phyloP scores from a whole-genome alignment of 2,797 vertebrate species.

The Microctenopoma lineatum region DNA sequence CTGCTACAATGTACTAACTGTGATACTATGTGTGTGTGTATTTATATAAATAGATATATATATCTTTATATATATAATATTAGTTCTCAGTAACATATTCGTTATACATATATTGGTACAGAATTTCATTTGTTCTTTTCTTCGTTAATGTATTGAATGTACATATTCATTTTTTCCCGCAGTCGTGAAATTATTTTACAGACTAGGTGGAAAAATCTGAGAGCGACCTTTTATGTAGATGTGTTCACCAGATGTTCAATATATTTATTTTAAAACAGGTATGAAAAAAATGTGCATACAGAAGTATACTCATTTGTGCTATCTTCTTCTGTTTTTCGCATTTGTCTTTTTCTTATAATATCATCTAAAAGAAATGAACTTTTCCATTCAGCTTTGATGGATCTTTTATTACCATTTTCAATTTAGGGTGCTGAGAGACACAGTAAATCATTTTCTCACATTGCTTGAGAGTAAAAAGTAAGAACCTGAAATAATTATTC shows the following conservation, averaged over 20 bases:
- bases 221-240: slow-evolving; percentile 59
- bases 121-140: slow-evolving; percentile 32
- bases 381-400: slow-evolving; percentile 42
- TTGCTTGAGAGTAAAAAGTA: slow-evolving; percentile 63
- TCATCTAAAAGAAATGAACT: slow-evolving; percentile 25
- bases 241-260: slow-evolving; percentile 76
- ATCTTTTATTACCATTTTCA: slow-evolving; percentile 49
- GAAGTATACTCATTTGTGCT: slow-evolving; percentile 20
- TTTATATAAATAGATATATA: no score
- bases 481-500: slow-evolving; percentile 60
- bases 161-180: slow-evolving; percentile 52
- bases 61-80: no score
- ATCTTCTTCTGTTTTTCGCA: slow-evolving; percentile 18
- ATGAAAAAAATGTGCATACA: slow-evolving; percentile 20
- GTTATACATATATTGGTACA: no score
- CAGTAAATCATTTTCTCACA: slow-evolving; percentile 76
- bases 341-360: slow-evolving; percentile 14
- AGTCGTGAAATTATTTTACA: slow-evolving; percentile 68
- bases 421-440: slow-evolving; percentile 54
- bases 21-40: slow-evolving; percentile 3
- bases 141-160: slow-evolving; percentile 52
- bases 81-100: no score
- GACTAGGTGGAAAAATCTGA: slow-evolving; percentile 59
- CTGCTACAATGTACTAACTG: slow-evolving; percentile 1
- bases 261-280: slow-evolving; percentile 53